Conservation (phyloP, 2,888 invertebrate genomes). For the Agriopis leucophaearia region DNA sequence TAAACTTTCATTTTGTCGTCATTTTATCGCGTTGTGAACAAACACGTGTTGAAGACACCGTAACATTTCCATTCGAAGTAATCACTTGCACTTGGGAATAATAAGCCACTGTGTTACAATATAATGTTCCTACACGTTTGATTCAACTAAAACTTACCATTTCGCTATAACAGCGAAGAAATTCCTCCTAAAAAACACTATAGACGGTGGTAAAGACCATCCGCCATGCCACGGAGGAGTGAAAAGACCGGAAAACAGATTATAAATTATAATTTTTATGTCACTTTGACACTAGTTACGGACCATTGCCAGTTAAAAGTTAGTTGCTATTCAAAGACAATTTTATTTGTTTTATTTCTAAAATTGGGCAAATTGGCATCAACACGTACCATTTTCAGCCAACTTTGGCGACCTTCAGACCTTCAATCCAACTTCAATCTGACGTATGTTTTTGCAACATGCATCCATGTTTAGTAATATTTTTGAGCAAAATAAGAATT, state of each 20-base stretch:
- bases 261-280: slow-evolving; percentile 59
- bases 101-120: slow-evolving; percentile 50
- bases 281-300: slow-evolving; percentile 57
- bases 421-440: not conserved
- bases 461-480: not conserved
- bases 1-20: slow-evolving; percentile 23
- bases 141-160: slow-evolving; percentile 74
- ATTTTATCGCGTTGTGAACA: slow-evolving; percentile 38
- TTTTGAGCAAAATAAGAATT: not conserved
- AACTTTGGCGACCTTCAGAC: too few relatives aligned
- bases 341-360: not conserved
- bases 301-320: slow-evolving; percentile 68
- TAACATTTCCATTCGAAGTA: slow-evolving; percentile 38
- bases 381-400: too few relatives aligned
- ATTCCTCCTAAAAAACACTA: slow-evolving; percentile 81
- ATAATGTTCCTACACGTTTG: slow-evolving; percentile 50
- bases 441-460: not conserved
- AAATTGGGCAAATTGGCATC: too few relatives aligned
- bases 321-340: not conserved
- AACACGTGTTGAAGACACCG: slow-evolving; percentile 46
- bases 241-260: slow-evolving; percentile 81
- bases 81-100: slow-evolving; percentile 60
- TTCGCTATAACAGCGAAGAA: slow-evolving; percentile 81
- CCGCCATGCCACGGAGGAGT: slow-evolving; percentile 86
- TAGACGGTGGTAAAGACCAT: slow-evolving; percentile 79